phyloP scores from a whole-genome alignment of 1,140 invertebrate genomes.

The Eueides isabella region DNA sequence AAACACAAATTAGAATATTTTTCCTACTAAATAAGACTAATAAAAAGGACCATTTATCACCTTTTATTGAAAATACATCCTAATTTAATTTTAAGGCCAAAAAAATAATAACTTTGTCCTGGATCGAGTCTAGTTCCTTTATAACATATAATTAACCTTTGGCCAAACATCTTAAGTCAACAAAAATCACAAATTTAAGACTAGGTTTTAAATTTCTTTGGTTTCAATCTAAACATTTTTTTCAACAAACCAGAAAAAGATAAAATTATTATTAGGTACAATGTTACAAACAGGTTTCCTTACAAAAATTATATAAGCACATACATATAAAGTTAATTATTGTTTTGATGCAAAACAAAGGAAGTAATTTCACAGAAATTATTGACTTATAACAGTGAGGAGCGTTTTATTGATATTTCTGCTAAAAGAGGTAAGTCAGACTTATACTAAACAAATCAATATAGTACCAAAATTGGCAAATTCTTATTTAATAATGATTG shows the following conservation, averaged over 20 bases:
- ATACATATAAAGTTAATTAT: background rate
- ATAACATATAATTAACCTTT: background rate
- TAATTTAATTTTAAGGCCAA: too few relatives aligned
- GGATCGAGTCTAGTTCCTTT: background rate
- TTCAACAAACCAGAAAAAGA: background rate
- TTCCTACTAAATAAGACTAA: too few relatives aligned
- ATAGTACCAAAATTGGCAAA: background rate
- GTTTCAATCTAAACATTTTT: background rate
- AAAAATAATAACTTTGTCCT: too few relatives aligned
- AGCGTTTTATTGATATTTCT: background rate
- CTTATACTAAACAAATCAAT: background rate
- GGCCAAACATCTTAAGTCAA: background rate
- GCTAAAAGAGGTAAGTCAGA: background rate
- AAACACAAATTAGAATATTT: too few relatives aligned
- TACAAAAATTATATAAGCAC: background rate
- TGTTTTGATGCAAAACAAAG: slow-evolving; percentile 70
- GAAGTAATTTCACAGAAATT: slow-evolving; percentile 64
- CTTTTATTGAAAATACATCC: too few relatives aligned
- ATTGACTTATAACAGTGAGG: slow-evolving; percentile 9
- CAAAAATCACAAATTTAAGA: background rate
- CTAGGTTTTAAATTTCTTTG: slow-evolving; percentile 3
- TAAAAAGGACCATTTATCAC: too few relatives aligned
- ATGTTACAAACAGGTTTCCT: slow-evolving; percentile 3
- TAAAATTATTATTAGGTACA: background rate
- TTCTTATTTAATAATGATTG: background rate